Evolutionary conservation across 2,797 vertebrate genomes (phyloP), one percentile per base, ranked within the genome.

Genomic region (Enteromius thamalakanensis): DNA sequence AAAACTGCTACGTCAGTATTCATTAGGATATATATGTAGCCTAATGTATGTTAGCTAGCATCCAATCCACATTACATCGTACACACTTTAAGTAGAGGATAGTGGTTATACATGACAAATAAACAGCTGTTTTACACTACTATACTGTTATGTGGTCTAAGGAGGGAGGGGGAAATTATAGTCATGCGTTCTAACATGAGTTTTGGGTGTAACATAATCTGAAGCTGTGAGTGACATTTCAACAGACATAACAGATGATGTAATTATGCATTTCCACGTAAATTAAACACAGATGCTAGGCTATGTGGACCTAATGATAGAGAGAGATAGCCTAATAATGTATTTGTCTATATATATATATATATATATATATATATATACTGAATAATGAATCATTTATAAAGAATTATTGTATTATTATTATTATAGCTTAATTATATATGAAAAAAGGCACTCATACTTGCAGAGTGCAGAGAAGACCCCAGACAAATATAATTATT

Each of bases 141-240:
- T 53, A 37, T 23, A 53, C 21, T 12, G 42, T 32, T 29, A 17
- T 49, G 23, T 77, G 60, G 26, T 7, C 12, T 58, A 47, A 6
- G 14, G 12, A 69, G 32, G 32, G n/a, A 55, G 47, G 15, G 9
- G 49, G 71, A 19, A 29, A 10, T 60, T 11, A 58, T 23, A 72
- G 42, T 72, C 26, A 81, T 81, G 17, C 5, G 23, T 19, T 62
- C 23, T 78, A 60, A 49, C 17, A 32, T 42, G 37, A 26, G 26
- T 79, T 71, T 60, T 32, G 37, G 17, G 17, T 60, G 68, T 58
- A 55, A 32, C 67, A 60, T 80, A 11, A 58, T 42, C 26, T 45
- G n/a, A 58, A 62, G 19, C 9, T 23, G 7, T 32, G 69, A 47
- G 37, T 62, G 23, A 32, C 53, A 60, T 17, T 21, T 19, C 32